Evolutionary conservation across 2,888 invertebrate species (phyloP), one percentile per base, ranked within the genome.

Genomic region (Stegana nigrithorax): DNA sequence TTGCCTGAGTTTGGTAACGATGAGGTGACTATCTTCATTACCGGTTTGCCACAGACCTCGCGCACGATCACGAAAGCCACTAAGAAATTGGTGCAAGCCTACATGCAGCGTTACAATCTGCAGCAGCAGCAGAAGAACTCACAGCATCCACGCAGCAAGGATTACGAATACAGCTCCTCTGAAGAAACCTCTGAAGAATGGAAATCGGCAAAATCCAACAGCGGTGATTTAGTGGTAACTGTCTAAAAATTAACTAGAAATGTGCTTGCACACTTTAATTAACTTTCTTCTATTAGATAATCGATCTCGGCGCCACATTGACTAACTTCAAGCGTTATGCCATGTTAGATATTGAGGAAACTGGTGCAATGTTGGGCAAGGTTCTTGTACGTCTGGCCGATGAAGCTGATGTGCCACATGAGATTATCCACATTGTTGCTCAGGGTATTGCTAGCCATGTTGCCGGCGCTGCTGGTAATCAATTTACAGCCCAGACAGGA

Each of bases 381-480:
- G 72, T 75, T 39, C 70, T 84, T 62, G 78, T 76, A 14, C 72
- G 75, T 36, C 67, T 77, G 36, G 69, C 70, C 63, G 73, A 73
- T 27, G 71, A 69, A 53, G 53, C 55, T 62, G 73, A 71, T 64
- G 75, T 72, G 62, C 75, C 82, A 12, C 72, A 73, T 14, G 75
- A 81, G 67, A 76, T 76, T 44, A 71, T 85, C 5, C 81, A 83
- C 17, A 14, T 84, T 59, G 78, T 84, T 65, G 84, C 81, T 23
- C 81, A 83, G 55, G 79, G 80, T 66, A 67, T 81, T 42, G 78
- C 73, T 39, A 81, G 83, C 42, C 84, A 85, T 62, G 80, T 85
- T 51, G 84, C 81, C 68, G 86, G 86, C 19, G 74, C 72, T 44
- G 83, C 81, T 62, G 86, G 75, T 2, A 76, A 81, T 64, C 71